Base-by-base conservation (phyloP, 2,888 invertebrate species). In the Diplazon laetatorius region DNA sequence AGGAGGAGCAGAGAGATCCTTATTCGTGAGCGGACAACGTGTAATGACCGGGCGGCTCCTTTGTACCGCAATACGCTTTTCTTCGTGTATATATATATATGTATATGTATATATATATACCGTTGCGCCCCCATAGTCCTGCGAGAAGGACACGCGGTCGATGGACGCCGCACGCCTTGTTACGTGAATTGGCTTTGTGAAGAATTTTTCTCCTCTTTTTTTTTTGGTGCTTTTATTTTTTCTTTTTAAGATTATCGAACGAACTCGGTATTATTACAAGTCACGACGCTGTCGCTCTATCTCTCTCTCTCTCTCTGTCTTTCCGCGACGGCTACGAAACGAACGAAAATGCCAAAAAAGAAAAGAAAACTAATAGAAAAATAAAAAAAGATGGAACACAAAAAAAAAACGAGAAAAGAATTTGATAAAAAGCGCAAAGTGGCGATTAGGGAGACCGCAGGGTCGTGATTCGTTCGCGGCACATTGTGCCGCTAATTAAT, bases 1-100 rank as follows among this genome's bases (percentile, higher is more conserved):
- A 83, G 81, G 78, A 76, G 82, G 77, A 82, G 85, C 73, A 78
- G 84, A n/a, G 72, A 84, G 85, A 84, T 75, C 75, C 62, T 70
- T 62, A 57, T 76, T 65, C 76, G 71, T 78, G 30, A 25, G 46
- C 72, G 65, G 72, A 75, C 74, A 52, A 62, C 76, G 73, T 82
- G 80, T 85, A 85, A 84, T 83, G 82, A 84, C 78, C 80, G 77
- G 71, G 84, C 84, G 84, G 85, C 83, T 80, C 77, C 83, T 85
- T 86, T 85, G 82, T 82, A 80, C 52, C 25, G 48, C 48, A 62
- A 63, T 73, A 73, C 73, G 73, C 73, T 78, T 78, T 78, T 78
- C 73, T 69, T 78, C 73, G 73, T 69, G 18, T 22, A n/a, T n/a
- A n/a, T n/a, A n/a, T n/a, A n/a, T n/a, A n/a, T n/a, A n/a, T n/a